Percentiles rank a stretch among this genome's conserved stretches.
These are phyloP conservation scores for Amphipyra berbera DNA, from an alignment of 2,888 invertebrate species.

Conservation along the genomic window DNA sequence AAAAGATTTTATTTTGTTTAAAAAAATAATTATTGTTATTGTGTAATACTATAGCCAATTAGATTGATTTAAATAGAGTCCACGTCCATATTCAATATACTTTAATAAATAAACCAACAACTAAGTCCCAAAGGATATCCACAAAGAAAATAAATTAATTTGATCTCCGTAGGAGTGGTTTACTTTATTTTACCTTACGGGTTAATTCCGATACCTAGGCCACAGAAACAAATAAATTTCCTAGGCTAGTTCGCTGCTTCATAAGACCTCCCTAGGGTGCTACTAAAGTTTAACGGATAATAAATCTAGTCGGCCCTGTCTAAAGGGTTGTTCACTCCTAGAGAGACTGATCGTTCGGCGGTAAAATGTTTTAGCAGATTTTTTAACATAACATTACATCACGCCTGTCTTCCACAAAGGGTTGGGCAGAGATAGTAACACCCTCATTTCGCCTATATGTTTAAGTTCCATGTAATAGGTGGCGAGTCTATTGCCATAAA, in stretches of 20 bases:
- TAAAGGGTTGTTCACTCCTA: slow-evolving; percentile 60
- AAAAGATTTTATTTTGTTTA: too few species aligned
- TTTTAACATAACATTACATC: too few species aligned
- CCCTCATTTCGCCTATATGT: too few species aligned
- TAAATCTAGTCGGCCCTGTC: slow-evolving; percentile 65
- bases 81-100: too few species aligned
- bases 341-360: slow-evolving; percentile 25
- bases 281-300: slow-evolving; percentile 65
- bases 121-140: neutral
- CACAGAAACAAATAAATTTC: slow-evolving; percentile 50
- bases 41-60: too few species aligned
- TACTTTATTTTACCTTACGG: slow-evolving; percentile 45
- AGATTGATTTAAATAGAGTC: too few species aligned
- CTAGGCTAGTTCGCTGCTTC: slow-evolving; percentile 53
- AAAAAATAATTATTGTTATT: too few species aligned
- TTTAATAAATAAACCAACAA: neutral
- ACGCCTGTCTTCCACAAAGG: too few species aligned
- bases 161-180: neutral
- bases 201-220: slow-evolving; percentile 38
- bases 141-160: neutral
- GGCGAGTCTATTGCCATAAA: too few species aligned
- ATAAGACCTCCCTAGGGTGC: slow-evolving; percentile 64
- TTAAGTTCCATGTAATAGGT: too few species aligned
- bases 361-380: slow-evolving; percentile 3
- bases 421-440: too few species aligned